Conservation (phyloP, 2,888 invertebrate genomes). For the Ischnura elegans region DNA sequence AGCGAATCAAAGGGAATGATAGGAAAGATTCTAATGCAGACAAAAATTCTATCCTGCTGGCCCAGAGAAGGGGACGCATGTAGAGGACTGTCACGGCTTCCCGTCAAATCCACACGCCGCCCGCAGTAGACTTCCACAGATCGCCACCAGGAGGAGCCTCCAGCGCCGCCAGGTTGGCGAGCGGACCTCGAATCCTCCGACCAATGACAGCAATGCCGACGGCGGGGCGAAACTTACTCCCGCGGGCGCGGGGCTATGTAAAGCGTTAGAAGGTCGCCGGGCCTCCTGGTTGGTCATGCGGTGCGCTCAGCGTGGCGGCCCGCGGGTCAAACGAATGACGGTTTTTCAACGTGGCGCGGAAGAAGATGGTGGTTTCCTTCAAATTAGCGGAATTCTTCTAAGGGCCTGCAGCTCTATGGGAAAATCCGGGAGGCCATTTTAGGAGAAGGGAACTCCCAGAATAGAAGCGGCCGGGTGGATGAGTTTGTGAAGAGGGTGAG, state of each 20-base stretch:
- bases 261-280: conserved; percentile 16
- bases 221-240: neutral
- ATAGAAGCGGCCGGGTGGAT: conserved; percentile 70
- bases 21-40: too few relatives aligned
- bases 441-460: conserved; percentile 75
- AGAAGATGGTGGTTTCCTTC: neutral
- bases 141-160: neutral
- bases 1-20: too few relatives aligned
- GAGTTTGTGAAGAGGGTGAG: conserved; percentile 63
- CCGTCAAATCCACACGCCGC: neutral
- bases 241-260: neutral
- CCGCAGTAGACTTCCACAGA: neutral
- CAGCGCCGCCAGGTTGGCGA: neutral
- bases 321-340: neutral
- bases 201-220: neutral
- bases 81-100: too few relatives aligned
- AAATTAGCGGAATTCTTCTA: conserved; percentile 44
- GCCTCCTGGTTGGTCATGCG: neutral
- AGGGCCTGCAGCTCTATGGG: conserved; percentile 39
- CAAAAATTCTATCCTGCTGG: too few relatives aligned
- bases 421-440: conserved; percentile 75
- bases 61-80: too few relatives aligned
- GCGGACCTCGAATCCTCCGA: neutral
- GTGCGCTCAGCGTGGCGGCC: neutral
- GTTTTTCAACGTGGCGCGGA: neutral